These are phyloP conservation scores for Leptobrachium leishanense DNA, from an alignment of 2,113 vertebrate species.

Conservation along the genomic window DNA sequence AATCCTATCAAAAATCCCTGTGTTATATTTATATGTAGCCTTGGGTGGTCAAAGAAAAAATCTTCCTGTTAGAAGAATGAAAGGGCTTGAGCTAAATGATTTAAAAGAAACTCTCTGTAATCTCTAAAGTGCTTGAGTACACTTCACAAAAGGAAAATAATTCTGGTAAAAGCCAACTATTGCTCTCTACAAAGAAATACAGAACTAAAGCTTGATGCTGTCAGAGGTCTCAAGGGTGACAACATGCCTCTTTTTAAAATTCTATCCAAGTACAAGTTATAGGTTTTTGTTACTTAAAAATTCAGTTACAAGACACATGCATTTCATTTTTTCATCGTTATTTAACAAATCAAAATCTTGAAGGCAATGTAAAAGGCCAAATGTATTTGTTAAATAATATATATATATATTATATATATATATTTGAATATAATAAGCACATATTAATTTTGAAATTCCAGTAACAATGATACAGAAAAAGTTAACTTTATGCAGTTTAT, in stretches of 20 bases:
- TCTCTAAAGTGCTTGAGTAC: slow-evolving; percentile 30
- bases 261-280: slow-evolving; percentile 9
- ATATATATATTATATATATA: no score
- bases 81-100: slow-evolving; percentile 34
- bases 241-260: slow-evolving; percentile 26
- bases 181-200: neutral
- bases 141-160: slow-evolving; percentile 13
- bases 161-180: slow-evolving; percentile 1
- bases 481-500: no score
- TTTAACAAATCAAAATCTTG: no score
- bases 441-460: no score
- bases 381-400: no score
- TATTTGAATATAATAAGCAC: no score
- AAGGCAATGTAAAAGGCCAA: no score
- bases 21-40: neutral
- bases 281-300: slow-evolving; percentile 9
- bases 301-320: neutral
- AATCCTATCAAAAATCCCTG: neutral
- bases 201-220: slow-evolving; percentile 7
- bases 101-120: slow-evolving; percentile 21
- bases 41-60: slow-evolving; percentile 36
- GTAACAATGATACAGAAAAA: no score
- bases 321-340: neutral
- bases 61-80: slow-evolving; percentile 28
- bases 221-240: slow-evolving; percentile 29